Evolutionary conservation across 2,797 vertebrate species (phyloP).

Genomic region (Scomberomorus guttatus): DNA sequence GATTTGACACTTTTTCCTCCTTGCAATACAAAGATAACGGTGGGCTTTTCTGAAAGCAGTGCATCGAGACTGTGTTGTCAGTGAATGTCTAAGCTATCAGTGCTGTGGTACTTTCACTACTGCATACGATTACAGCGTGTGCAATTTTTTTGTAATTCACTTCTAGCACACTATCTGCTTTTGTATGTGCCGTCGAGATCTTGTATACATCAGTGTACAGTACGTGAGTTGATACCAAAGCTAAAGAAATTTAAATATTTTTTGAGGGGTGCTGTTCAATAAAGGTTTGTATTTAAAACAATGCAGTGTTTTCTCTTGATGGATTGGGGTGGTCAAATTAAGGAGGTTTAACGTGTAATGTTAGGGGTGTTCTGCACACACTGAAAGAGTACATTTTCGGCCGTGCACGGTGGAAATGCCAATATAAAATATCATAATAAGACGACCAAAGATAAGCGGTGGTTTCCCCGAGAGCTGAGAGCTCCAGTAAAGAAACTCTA

Average conservation of each 20-base stretch:
- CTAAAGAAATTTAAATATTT: slow-evolving; percentile 47
- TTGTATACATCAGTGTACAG: slow-evolving; percentile 49
- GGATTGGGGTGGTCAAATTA: background rate
- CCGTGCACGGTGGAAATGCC: too few species aligned
- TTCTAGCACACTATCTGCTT: slow-evolving; percentile 42
- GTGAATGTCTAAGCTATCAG: slow-evolving; percentile 35
- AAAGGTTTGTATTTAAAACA: slow-evolving; percentile 33
- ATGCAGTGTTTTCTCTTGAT: background rate
- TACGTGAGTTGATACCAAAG: slow-evolving; percentile 71
- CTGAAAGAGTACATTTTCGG: too few species aligned
- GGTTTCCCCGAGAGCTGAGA: too few species aligned
- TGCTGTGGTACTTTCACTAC: slow-evolving; percentile 30
- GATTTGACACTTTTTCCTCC: slow-evolving; percentile 21
- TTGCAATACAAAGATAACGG: slow-evolving; percentile 27
- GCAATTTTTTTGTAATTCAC: slow-evolving; percentile 32
- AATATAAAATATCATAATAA: too few species aligned
- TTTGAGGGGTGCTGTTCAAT: slow-evolving; percentile 61
- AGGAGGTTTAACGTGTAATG: background rate
- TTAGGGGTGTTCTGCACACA: too few species aligned
- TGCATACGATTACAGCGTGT: background rate
- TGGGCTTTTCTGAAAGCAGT: slow-evolving; percentile 37
- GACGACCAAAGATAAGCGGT: too few species aligned
- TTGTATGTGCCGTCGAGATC: slow-evolving; percentile 26
- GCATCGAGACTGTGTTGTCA: slow-evolving; percentile 19
- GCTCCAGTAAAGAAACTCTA: too few species aligned